Evolutionary conservation across 2,113 vertebrate species (phyloP), one percentile per base, ranked within the genome.

Genomic region (Pluvianellus socialis): DNA sequence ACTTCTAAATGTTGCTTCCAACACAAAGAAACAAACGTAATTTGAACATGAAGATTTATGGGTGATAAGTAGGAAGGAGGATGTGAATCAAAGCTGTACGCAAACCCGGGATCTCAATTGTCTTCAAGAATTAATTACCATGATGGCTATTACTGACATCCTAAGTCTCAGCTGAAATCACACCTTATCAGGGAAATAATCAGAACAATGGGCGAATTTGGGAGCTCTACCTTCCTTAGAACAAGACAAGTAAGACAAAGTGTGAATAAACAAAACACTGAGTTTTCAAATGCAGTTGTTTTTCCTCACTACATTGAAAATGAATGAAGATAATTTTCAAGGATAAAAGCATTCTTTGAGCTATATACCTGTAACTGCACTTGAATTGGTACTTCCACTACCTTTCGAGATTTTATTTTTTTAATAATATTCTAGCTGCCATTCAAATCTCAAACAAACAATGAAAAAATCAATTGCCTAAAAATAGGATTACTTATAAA

Each of bases 371-470:
- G 67, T 80, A 89, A 77, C 40, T 65, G 24, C 33, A 52, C 59
- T 77, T 81, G 68, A 81, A 81, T 95, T 87, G 87, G n/a, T 63
- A 79, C 22, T 91, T 77, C 38, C 10, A 62, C 55, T 77, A 63
- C 42, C 47, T 90, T 85, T 85, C 12, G 59, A 87, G 87, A 90
- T 22, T 63, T 95, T 77, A 58, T 89, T 19, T 38, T 55, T 55
- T 55, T 7, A 28, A 72, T 74, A 91, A 81, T 87, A 81, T 71
- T 90, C 65, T 59, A 81, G 61, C 52, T 97, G 77, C n/a, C 88
- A 90, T 85, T 95, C 92, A 96, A 93, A 85, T 77, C 70, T 95
- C 74, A 79, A 91, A 91, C 40, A 95, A 96, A 91, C 79, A 93
- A 94, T 63, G 55, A 92, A 96, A 91, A 96, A 91, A 92, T 96